Evolutionary conservation across 64 coral and sea anemone genomes (phyloP).

Genomic region (Pocillopora damicornis): DNA sequence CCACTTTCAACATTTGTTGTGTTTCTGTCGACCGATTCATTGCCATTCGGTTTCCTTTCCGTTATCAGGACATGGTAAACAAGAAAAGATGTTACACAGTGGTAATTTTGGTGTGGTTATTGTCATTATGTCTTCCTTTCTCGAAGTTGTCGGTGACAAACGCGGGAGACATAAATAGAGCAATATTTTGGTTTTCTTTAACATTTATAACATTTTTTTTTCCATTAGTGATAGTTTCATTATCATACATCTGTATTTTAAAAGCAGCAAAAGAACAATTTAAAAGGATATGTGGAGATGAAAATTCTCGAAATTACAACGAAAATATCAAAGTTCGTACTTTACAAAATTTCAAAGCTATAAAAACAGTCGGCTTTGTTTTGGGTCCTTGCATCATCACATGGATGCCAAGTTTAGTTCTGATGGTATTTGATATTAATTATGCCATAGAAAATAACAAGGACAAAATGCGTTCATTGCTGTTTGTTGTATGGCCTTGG

Average conservation of each 20-base stretch:
- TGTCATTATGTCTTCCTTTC: neutral
- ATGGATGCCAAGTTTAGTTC: neutral
- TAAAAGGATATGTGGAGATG: neutral
- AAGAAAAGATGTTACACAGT: neutral
- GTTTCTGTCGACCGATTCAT: constrained; percentile 26
- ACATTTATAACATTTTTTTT: neutral
- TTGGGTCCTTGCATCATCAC: neutral
- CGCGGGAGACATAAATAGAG: neutral
- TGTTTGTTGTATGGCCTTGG: neutral
- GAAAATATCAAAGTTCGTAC: neutral
- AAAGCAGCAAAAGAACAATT: neutral
- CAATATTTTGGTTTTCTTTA: neutral
- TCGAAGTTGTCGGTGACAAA: neutral
- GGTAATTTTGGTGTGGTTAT: neutral
- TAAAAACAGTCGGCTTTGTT: constrained; percentile 6
- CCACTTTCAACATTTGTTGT: constrained; percentile 9
- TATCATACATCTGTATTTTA: constrained; percentile 1
- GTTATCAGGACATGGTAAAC: constrained; percentile 17
- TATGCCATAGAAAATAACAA: neutral
- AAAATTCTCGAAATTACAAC: neutral
- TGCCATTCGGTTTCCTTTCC: constrained; percentile 19
- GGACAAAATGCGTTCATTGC: no score
- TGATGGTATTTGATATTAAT: neutral
- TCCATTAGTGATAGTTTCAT: neutral
- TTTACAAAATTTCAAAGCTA: neutral